Conservation (phyloP, 2,888 invertebrate genomes). For the Heliconius aoede region DNA sequence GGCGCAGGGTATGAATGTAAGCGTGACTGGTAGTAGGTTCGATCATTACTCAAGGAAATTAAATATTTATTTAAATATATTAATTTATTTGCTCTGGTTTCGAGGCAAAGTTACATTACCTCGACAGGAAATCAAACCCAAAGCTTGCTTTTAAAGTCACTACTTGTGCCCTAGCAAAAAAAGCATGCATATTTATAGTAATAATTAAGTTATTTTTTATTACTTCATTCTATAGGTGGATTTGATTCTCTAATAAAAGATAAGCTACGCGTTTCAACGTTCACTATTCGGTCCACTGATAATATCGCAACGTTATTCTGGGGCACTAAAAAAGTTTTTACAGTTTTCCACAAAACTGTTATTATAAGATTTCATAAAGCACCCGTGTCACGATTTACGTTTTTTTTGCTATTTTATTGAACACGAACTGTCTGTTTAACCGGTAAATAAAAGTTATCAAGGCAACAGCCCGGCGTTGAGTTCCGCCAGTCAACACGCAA, state of each 20-base stretch:
- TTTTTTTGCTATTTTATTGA: constrained; percentile 8
- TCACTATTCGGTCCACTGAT: constrained; percentile 1
- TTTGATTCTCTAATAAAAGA: not conserved
- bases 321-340: constrained; percentile 54
- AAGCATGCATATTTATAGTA: not conserved
- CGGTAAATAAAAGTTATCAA: too few species aligned
- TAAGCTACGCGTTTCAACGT: not conserved
- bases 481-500: too few species aligned
- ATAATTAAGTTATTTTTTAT: not conserved
- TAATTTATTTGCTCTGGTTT: too few species aligned
- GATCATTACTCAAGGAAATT: too few species aligned
- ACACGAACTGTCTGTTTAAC: not conserved
- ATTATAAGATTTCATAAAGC: constrained; percentile 46
- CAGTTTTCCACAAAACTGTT: constrained; percentile 47
- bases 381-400: constrained; percentile 17
- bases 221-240: not conserved
- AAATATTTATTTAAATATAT: too few species aligned
- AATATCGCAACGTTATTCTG: constrained; percentile 13
- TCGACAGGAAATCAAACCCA: not conserved
- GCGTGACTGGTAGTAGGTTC: too few species aligned
- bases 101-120: not conserved
- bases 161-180: not conserved
- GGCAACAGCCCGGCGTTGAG: too few species aligned
- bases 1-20: too few species aligned
- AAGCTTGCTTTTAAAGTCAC: not conserved